A percentile compares a stretch with the other conserved stretches of the same genome.
Evolutionary conservation across 2,113 vertebrate genomes (phyloP).

Genomic region (Mobula hypostoma): DNA sequence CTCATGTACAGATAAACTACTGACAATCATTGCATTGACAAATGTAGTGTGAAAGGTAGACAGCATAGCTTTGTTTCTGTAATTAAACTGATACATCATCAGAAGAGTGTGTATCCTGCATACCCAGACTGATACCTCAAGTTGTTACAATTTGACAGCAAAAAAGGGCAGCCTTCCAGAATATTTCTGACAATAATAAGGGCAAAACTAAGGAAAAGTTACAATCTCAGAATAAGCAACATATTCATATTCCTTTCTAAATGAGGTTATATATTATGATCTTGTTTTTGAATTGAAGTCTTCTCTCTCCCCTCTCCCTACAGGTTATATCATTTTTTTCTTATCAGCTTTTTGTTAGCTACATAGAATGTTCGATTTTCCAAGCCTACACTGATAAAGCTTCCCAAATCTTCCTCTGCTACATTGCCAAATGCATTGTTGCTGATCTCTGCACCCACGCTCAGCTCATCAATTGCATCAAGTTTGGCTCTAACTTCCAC

Average conservation of each 20-base stretch:
- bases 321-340: too few relatives aligned
- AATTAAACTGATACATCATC: constrained; percentile 24
- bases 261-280: too few relatives aligned
- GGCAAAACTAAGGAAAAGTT: background rate
- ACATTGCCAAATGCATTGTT: too few relatives aligned
- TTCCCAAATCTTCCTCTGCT: too few relatives aligned
- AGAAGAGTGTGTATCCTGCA: background rate
- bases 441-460: too few relatives aligned
- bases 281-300: too few relatives aligned
- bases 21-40: background rate
- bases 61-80: background rate
- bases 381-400: too few relatives aligned
- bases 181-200: background rate
- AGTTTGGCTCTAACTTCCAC: too few relatives aligned
- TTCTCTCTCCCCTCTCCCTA: too few relatives aligned
- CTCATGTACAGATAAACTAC: background rate
- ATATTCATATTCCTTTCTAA: background rate
- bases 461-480: too few relatives aligned
- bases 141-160: background rate
- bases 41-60: background rate
- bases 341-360: too few relatives aligned
- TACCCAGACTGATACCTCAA: background rate
- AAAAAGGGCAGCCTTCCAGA: background rate
- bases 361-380: too few relatives aligned
- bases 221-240: background rate